Conservation (phyloP, 23 tunicate species). For the Ascidia mentula region DNA sequence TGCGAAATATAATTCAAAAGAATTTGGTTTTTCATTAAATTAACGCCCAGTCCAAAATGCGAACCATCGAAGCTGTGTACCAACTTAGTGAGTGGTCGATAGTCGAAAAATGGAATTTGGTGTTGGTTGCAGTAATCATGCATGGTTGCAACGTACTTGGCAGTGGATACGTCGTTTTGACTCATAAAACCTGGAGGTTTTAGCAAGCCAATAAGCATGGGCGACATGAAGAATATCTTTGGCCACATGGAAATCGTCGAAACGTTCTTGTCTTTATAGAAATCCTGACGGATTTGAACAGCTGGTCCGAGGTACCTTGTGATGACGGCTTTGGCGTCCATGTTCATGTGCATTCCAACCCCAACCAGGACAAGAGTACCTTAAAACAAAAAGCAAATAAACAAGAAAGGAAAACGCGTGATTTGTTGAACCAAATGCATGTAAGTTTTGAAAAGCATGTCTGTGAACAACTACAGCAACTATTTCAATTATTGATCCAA, state of each 20-base stretch:
- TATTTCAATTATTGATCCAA: too few relatives aligned
- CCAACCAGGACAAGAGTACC: not conserved
- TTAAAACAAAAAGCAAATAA: not conserved
- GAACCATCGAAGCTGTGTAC: slow-evolving; percentile 74
- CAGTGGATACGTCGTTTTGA: slow-evolving; percentile 32
- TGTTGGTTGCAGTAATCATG: slow-evolving; percentile 15
- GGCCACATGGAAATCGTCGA: slow-evolving; percentile 17
- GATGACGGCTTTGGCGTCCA: not conserved
- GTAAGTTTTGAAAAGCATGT: too few relatives aligned
- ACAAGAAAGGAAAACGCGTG: too few relatives aligned
- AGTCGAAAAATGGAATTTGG: slow-evolving; percentile 33
- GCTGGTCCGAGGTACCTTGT: slow-evolving; percentile 28
- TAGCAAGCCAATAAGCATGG: slow-evolving; percentile 37
- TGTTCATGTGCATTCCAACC: slow-evolving; percentile 29
- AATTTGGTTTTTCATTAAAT: slow-evolving; percentile 66
- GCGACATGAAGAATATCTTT: slow-evolving; percentile 32
- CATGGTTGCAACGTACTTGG: not conserved
- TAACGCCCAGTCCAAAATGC: slow-evolving; percentile 65
- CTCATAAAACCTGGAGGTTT: slow-evolving; percentile 33
- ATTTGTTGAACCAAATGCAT: too few relatives aligned
- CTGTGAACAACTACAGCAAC: too few relatives aligned
- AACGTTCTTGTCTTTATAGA: not conserved
- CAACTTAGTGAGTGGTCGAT: slow-evolving; percentile 22
- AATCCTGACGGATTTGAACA: not conserved
- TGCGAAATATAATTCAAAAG: slow-evolving; percentile 48